Percentiles rank a stretch among this genome's conserved stretches.
Conservation (phyloP, 2,888 invertebrate species). For the Catocala fraxini region DNA sequence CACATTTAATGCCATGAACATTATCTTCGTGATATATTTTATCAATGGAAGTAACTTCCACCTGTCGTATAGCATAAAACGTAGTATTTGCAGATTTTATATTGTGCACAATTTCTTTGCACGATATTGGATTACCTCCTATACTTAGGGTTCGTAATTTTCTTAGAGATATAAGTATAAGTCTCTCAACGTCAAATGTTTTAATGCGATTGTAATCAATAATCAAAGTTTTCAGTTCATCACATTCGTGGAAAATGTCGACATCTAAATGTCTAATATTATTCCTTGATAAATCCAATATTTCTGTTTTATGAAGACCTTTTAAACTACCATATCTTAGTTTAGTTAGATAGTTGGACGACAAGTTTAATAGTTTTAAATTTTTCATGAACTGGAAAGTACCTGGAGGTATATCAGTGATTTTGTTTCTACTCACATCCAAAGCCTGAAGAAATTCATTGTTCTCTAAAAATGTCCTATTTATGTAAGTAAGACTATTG, state of each 20-base stretch:
- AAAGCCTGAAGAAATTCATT: conserved; percentile 66
- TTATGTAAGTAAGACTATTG: conserved; percentile 62
- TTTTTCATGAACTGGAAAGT: conserved; percentile 71
- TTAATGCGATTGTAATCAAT: conserved; percentile 76
- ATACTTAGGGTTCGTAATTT: conserved; percentile 70
- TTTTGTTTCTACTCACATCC: conserved; percentile 71
- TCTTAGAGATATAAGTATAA: conserved; percentile 61
- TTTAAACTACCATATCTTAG: conserved; percentile 74
- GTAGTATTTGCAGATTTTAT: conserved; percentile 59
- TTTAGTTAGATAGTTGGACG: conserved; percentile 65
- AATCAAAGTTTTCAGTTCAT: conserved; percentile 66
- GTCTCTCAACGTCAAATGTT: conserved; percentile 69
- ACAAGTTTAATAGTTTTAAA: conserved; percentile 72
- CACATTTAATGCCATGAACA: conserved; percentile 79
- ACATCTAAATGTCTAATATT: conserved; percentile 68
- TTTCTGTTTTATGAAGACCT: conserved; percentile 71
- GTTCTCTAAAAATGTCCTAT: conserved; percentile 62
- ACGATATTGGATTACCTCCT: conserved; percentile 77
- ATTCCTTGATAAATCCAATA: conserved; percentile 75
- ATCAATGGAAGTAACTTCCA: conserved; percentile 75
- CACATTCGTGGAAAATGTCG: conserved; percentile 77
- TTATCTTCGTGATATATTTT: conserved; percentile 81
- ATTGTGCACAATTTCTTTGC: conserved; percentile 72
- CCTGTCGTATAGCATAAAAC: conserved; percentile 47
- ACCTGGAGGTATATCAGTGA: conserved; percentile 68